Conservation (phyloP, 1,140 invertebrate genomes). For the Pissodes strobi region DNA sequence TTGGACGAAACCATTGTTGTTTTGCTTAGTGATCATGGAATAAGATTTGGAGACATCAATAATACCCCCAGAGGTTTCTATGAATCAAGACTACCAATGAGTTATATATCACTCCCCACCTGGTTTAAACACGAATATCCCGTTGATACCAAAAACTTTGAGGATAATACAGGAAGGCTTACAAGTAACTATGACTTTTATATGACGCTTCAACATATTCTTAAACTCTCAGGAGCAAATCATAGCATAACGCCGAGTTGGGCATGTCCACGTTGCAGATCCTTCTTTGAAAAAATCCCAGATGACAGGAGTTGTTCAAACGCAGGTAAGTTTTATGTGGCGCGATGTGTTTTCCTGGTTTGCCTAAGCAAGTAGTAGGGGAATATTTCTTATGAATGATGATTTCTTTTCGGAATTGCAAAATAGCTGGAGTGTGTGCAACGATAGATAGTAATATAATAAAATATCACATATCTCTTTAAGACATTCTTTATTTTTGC, state of each 20-base stretch:
- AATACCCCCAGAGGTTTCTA: constrained; percentile 76
- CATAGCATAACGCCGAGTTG: constrained; percentile 53
- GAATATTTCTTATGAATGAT: too few relatives aligned
- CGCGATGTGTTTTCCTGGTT: too few relatives aligned
- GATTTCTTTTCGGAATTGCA: too few relatives aligned
- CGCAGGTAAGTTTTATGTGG: too few relatives aligned
- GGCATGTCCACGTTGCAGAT: constrained; percentile 68
- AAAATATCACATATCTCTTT: neutral
- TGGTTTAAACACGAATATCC: constrained; percentile 66
- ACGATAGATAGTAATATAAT: neutral
- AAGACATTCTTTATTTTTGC: neutral
- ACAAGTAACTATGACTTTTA: constrained; percentile 78
- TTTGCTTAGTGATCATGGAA: constrained; percentile 85
- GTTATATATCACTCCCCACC: constrained; percentile 72
- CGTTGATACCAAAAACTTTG: constrained; percentile 64
- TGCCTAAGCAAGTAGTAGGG: too few relatives aligned
- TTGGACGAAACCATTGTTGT: constrained; percentile 67
- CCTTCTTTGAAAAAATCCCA: constrained; percentile 68
- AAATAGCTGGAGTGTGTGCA: too few relatives aligned
- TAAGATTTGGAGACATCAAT: constrained; percentile 76
- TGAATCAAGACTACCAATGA: constrained; percentile 81
- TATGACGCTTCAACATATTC: constrained; percentile 61
- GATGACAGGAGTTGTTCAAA: constrained; percentile 70
- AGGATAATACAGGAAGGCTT: constrained; percentile 67
- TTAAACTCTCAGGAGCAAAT: constrained; percentile 55